Evolutionary conservation across 1,140 invertebrate species (phyloP), one percentile per base, ranked within the genome.

Genomic region (Aphidius gifuensis): DNA sequence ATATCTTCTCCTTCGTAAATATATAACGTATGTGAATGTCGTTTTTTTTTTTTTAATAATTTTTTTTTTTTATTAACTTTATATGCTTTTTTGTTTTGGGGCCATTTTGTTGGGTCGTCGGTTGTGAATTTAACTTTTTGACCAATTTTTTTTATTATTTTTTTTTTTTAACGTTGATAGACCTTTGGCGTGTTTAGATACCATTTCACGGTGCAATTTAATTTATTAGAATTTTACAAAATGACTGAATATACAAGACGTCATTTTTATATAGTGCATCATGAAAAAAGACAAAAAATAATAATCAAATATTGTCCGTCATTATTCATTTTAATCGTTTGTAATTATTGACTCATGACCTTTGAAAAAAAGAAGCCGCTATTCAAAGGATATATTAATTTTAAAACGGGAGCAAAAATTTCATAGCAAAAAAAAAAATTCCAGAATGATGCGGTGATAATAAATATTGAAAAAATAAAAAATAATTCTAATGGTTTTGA

Each of bases 141-240:
- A 50, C 50, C 43, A 42, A 9, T 46, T 38, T 8, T 38, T 8
- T 21, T 23, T 7, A 16, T 4, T 46, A 45, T 50, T 51, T 59
- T 56, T 46, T 66, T 40, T 59, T 61, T 51, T 39, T 60, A 69
- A 71, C 69, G 72, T 62, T 78, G 76, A 77, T 79, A 74, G 68
- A 67, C 72, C 67, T 73, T 79, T 78, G 71, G 75, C 77, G 74
- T 77, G 76, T 62, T 49, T 62, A 68, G 48, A 62, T 64, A 68
- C 67, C 75, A 74, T 78, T 79, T 76, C 76, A 76, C 71, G 72
- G 66, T 70, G 68, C 69, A 75, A 75, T 76, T 76, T 78, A 75
- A 74, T 76, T 76, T 74, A 77, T 76, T 69, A 58, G 53, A 57
- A 71, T 69, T 71, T 70, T 69, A 65, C 68, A 57, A 66, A 66